Percentiles rank a stretch among this genome's conserved stretches.
Evolutionary conservation across 2,888 invertebrate species (phyloP).

Genomic region (Caenorhabditis plicata): DNA sequence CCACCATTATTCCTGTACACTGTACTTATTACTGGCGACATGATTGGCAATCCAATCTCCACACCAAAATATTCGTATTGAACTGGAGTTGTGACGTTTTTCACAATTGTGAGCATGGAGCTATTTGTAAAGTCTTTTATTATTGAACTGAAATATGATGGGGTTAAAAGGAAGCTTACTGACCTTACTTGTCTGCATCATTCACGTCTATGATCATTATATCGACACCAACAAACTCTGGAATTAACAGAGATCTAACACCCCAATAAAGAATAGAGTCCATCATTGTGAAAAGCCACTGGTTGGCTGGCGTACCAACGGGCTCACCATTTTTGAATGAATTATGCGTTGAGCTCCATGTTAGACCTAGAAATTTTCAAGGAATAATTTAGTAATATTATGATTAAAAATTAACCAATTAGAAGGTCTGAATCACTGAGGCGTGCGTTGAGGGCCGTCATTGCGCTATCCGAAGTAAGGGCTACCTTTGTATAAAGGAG

Average conservation of each 20-base stretch:
- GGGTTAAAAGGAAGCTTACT: no score
- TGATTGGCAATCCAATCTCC: no score
- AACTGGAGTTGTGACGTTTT: no score
- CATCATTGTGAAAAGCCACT: conserved; percentile 17
- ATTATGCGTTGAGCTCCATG: conserved; percentile 21
- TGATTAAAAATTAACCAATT: conserved; percentile 6
- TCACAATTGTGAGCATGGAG: no score
- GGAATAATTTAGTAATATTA: not conserved
- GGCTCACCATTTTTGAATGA: conserved; percentile 13
- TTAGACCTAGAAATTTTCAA: conserved; percentile 11
- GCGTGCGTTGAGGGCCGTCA: conserved; percentile 6
- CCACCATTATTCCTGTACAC: no score
- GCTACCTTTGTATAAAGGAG: conserved; percentile 25
- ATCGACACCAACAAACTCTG: conserved; percentile 20
- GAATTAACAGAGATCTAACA: conserved; percentile 15
- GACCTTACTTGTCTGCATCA: conserved; percentile 25
- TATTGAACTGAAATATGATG: no score
- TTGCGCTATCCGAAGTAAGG: conserved; percentile 12
- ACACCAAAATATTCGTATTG: no score
- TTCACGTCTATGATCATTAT: conserved; percentile 16
- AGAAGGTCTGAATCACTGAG: conserved; percentile 13
- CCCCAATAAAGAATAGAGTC: conserved; percentile 25
- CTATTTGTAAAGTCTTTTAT: no score
- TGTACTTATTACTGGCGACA: no score
- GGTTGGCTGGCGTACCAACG: conserved; percentile 9